phyloP scores from a whole-genome alignment of 2,888 invertebrate species.

The Drosophila stalkeri region DNA sequence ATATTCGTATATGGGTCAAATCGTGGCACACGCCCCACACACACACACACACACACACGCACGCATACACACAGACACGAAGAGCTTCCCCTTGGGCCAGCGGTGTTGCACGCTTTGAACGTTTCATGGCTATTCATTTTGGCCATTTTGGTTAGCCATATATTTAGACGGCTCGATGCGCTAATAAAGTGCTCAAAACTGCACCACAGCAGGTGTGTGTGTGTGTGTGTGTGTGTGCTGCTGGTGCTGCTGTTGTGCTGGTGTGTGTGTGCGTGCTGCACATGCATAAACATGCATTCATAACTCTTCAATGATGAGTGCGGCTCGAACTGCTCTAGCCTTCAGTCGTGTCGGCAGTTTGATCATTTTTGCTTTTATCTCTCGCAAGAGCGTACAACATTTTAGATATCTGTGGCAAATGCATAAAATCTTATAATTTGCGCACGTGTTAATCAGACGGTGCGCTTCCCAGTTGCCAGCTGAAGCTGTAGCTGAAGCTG shows the following conservation, averaged over 20 bases:
- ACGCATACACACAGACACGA: not conserved
- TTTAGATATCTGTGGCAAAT: conserved; percentile 78
- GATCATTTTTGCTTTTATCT: conserved; percentile 78
- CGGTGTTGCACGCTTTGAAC: conserved; percentile 53
- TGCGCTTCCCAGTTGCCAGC: conserved; percentile 38
- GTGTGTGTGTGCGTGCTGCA: conserved; percentile 65
- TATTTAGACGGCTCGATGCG: conserved; percentile 64
- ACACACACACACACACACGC: conserved; percentile 2
- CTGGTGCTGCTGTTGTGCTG: no score
- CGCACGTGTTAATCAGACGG: conserved; percentile 81
- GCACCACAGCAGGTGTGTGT: conserved; percentile 30
- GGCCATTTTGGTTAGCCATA: conserved; percentile 62
- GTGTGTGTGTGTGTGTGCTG: conserved; percentile 41
- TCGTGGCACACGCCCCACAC: conserved; percentile 46
- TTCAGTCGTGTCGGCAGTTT: conserved; percentile 62
- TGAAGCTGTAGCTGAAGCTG: not conserved
- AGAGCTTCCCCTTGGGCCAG: conserved; percentile 30
- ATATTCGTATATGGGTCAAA: conserved; percentile 47
- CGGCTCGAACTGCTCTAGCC: conserved; percentile 16
- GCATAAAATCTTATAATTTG: conserved; percentile 81
- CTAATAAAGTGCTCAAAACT: conserved; percentile 64
- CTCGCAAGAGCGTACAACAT: conserved; percentile 49
- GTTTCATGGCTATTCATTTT: conserved; percentile 58
- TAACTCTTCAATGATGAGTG: conserved; percentile 67
- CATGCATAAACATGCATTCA: conserved; percentile 73